Conservation (phyloP, 2,113 vertebrate genomes). For the Sciurus niger region DNA sequence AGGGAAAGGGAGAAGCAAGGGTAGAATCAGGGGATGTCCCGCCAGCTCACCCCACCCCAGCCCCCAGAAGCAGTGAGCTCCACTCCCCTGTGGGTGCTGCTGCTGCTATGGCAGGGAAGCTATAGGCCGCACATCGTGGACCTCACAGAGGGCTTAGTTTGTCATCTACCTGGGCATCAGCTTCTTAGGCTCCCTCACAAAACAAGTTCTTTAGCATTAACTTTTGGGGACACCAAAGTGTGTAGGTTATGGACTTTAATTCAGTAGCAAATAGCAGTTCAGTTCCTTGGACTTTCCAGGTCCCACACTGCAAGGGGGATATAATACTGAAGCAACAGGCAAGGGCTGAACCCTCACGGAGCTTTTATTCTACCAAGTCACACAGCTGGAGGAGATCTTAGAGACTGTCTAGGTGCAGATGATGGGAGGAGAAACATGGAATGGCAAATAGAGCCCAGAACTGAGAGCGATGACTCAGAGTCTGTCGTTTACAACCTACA, state of each 20-base stretch:
- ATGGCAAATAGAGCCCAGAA: background rate
- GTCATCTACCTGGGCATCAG: background rate
- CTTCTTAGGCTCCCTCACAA: background rate
- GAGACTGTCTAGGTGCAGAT: background rate
- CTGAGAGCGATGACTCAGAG: background rate
- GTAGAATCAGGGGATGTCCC: constrained; percentile 21
- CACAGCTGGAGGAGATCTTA: background rate
- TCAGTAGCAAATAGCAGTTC: background rate
- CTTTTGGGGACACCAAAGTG: background rate
- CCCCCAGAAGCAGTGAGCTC: background rate
- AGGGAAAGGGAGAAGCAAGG: constrained; percentile 46
- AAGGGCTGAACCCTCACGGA: background rate
- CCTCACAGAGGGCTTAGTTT: background rate
- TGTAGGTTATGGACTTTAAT: background rate
- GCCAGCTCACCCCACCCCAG: rapidly evolving
- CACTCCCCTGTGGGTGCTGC: background rate
- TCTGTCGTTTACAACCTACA: background rate
- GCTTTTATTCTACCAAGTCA: background rate
- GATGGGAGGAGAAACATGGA: background rate
- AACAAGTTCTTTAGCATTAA: background rate
- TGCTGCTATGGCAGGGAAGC: background rate
- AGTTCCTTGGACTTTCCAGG: background rate
- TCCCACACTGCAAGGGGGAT: background rate
- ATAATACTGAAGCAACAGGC: background rate
- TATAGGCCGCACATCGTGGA: background rate